Evolutionary conservation across 2,888 invertebrate species (phyloP), one percentile per base, ranked within the genome.

Genomic region (Copidosoma aretas): DNA sequence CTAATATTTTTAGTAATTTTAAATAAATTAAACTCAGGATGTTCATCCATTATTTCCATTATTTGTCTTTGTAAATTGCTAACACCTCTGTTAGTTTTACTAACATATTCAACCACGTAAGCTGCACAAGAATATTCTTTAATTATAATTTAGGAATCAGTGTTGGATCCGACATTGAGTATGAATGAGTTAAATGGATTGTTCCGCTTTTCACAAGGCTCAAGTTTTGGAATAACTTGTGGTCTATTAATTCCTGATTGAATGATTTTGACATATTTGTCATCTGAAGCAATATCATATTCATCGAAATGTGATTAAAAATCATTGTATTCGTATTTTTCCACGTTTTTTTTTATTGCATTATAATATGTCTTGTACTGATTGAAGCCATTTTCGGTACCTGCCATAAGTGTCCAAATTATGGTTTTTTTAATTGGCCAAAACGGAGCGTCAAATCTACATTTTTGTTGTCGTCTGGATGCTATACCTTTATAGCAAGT

Each of bases 11-110:
- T 75, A 3, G 77, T 77, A 15, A 73, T 72, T 19, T 79, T 79
- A 5, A 78, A 69, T 12, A 76, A 72, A 60, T 82, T 78, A 41
- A 78, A 77, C 49, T 83, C 80, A 3, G 81, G 82, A 76, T 83
- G 73, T 70, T 83, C 74, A 46, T 76, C 67, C 58, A 73, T 71
- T 24, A 62, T 71, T 66, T 73, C 32, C 24, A 73, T 65, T 24
- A 76, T 69, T 64, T 74, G 60, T 32, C 74, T 53, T 57, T 76
- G 73, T 51, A 79, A 60, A 69, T 78, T 69, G 21, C 76, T 75
- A 17, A 77, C 58, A 15, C 76, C 78, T 43, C 73, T 68, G 46
- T 76, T 73, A 0, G 73, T 69, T 71, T 78, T 76, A 10, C n/a
- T 52, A 19, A 77, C n/a, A n/a, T n/a, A n/a, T 56, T 78, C 73